Evolutionary conservation across 2,113 vertebrate genomes (phyloP).

Genomic region (Boleophthalmus pectinirostris): DNA sequence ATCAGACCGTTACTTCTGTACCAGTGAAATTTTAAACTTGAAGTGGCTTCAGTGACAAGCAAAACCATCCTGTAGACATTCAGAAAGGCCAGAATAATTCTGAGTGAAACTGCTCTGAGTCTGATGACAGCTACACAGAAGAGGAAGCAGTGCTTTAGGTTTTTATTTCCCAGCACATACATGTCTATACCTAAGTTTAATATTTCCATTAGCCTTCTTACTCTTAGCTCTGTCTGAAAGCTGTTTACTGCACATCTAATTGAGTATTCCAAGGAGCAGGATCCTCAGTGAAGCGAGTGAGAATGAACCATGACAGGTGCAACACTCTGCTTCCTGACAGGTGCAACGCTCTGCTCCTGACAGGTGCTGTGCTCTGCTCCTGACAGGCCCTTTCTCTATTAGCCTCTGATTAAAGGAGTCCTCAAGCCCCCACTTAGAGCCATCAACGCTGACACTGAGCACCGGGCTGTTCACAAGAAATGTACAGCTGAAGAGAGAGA

Average conservation of each 20-base stretch:
- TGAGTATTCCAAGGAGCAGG: slow-evolving; percentile 19
- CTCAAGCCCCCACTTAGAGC: slow-evolving; percentile 65
- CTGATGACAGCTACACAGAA: too few relatives aligned
- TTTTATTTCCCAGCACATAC: too few relatives aligned
- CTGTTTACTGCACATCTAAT: slow-evolving; percentile 46
- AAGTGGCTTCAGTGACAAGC: too few relatives aligned
- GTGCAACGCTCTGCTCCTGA: slow-evolving; percentile 41
- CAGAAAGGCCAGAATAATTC: too few relatives aligned
- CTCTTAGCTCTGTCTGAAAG: slow-evolving; percentile 32
- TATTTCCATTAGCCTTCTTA: slow-evolving; percentile 32
- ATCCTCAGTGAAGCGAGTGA: slow-evolving; percentile 30
- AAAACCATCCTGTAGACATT: too few relatives aligned
- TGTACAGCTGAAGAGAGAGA: too few relatives aligned
- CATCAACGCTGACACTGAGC: slow-evolving; percentile 49
- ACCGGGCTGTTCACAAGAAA: slow-evolving; percentile 45
- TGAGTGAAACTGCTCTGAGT: too few relatives aligned
- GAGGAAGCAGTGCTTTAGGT: too few relatives aligned
- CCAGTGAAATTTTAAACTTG: too few relatives aligned
- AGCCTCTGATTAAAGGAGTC: slow-evolving; percentile 72
- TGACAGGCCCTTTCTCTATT: slow-evolving; percentile 59
- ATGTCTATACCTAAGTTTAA: too few relatives aligned
- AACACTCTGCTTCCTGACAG: slow-evolving; percentile 45
- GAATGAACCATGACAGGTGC: slow-evolving; percentile 56
- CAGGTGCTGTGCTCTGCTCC: slow-evolving; percentile 37
- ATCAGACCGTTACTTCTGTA: too few relatives aligned